A percentile compares a stretch with the other conserved stretches of the same genome.
Conservation (phyloP, 2,888 invertebrate genomes). For the Lasioglossum vierecki region DNA sequence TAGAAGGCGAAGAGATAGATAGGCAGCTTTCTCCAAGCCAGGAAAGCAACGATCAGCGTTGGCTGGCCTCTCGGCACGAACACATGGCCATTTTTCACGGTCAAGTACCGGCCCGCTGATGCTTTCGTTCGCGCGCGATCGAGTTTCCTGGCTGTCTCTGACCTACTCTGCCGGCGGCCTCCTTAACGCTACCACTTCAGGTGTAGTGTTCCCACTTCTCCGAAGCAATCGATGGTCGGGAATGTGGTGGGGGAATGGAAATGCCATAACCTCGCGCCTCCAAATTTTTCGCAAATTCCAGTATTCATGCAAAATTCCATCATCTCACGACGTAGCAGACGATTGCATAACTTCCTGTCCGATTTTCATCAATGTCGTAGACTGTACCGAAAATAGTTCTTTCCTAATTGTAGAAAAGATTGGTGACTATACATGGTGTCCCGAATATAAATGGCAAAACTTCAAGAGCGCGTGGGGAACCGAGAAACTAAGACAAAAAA, state of each 20-base stretch:
- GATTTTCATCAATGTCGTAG: too few species aligned
- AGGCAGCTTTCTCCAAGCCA: constrained; percentile 58
- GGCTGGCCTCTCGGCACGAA: constrained; percentile 32
- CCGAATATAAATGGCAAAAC: too few species aligned
- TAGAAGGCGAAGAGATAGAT: constrained; percentile 29
- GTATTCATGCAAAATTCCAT: not conserved
- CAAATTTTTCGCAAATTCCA: not conserved
- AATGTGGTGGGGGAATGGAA: constrained; percentile 18
- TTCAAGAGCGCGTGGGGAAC: too few species aligned
- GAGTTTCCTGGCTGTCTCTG: constrained; percentile 79
- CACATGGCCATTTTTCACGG: constrained; percentile 79
- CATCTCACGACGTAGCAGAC: too few species aligned
- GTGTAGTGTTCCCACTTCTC: constrained; percentile 55
- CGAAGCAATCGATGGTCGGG: constrained; percentile 38
- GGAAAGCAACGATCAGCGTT: constrained; percentile 55
- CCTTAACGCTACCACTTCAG: constrained; percentile 58
- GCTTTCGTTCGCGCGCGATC: constrained; percentile 79
- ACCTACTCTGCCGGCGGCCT: constrained; percentile 73
- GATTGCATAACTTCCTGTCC: too few species aligned
- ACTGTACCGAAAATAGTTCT: too few species aligned
- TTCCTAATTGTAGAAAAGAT: too few species aligned
- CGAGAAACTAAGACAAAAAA: too few species aligned
- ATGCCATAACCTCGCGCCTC: constrained; percentile 10
- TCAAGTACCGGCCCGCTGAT: constrained; percentile 80
- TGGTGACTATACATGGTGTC: too few species aligned